phyloP scores from a whole-genome alignment of 2,888 invertebrate species.

The Tridacna gigas region DNA sequence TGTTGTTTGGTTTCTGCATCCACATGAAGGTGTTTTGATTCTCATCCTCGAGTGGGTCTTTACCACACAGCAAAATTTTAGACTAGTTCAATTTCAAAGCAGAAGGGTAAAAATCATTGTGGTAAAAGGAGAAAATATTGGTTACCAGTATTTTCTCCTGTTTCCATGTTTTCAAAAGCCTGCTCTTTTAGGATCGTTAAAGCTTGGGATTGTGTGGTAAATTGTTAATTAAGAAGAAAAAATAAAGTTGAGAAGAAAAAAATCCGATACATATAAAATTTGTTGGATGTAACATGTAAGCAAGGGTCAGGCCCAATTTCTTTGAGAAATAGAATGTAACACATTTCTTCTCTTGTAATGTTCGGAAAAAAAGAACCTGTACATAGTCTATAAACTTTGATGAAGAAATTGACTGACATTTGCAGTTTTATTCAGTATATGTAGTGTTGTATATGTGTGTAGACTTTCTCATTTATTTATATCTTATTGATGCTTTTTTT shows the following conservation, averaged over 20 bases:
- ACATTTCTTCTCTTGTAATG: no score
- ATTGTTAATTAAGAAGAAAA: no score
- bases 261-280: no score
- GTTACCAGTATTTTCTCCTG: not conserved
- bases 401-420: no score
- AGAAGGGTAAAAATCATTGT: not conserved
- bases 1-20: not conserved
- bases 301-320: no score
- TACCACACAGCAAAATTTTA: not conserved
- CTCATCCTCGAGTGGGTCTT: not conserved
- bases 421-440: not conserved
- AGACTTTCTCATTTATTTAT: constrained; percentile 23
- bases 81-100: not conserved
- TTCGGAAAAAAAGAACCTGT: no score
- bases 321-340: no score
- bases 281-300: no score
- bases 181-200: not conserved
- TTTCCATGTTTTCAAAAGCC: not conserved
- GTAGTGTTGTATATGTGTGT: constrained; percentile 3
- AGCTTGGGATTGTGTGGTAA: not conserved
- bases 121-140: not conserved
- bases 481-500: constrained; percentile 10
- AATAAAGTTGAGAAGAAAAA: no score
- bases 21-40: not conserved
- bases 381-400: no score